Conservation (phyloP, 2,888 invertebrate genomes). For the Pelosia muscerda region DNA sequence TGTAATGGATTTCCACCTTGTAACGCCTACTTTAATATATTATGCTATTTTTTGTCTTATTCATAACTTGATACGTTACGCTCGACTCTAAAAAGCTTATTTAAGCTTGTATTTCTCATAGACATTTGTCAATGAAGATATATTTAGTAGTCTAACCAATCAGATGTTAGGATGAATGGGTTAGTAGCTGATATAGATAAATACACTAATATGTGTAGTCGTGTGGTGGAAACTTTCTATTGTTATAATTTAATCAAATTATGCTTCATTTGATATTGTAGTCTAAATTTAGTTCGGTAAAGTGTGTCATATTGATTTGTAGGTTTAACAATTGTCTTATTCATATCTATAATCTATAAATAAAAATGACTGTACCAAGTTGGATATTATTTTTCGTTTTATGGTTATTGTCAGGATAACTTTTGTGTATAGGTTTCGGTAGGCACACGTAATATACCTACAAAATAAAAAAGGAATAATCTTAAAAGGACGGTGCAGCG, state of each 20-base stretch:
- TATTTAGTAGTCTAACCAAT: background rate
- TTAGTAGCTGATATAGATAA: conserved; percentile 1
- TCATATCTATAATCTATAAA: too few species aligned
- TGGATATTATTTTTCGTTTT: too few species aligned
- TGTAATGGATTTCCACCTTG: too few species aligned
- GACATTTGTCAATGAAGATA: background rate
- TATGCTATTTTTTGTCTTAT: too few species aligned
- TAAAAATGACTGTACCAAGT: too few species aligned
- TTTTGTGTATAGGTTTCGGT: too few species aligned
- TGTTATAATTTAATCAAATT: background rate
- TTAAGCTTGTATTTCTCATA: background rate
- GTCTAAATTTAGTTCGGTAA: background rate
- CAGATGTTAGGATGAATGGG: background rate
- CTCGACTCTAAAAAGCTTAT: background rate
- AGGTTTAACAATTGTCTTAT: background rate
- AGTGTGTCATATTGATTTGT: background rate
- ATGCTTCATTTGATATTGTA: background rate
- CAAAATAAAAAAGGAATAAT: too few species aligned
- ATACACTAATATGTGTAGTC: background rate
- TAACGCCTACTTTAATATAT: too few species aligned
- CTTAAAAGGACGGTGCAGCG: too few species aligned
- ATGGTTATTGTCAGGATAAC: too few species aligned
- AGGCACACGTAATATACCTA: too few species aligned
- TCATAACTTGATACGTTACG: too few species aligned
- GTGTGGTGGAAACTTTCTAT: background rate